Evolutionary conservation across 2,113 vertebrate genomes (phyloP).

Genomic region (Heteronetta atricapilla): DNA sequence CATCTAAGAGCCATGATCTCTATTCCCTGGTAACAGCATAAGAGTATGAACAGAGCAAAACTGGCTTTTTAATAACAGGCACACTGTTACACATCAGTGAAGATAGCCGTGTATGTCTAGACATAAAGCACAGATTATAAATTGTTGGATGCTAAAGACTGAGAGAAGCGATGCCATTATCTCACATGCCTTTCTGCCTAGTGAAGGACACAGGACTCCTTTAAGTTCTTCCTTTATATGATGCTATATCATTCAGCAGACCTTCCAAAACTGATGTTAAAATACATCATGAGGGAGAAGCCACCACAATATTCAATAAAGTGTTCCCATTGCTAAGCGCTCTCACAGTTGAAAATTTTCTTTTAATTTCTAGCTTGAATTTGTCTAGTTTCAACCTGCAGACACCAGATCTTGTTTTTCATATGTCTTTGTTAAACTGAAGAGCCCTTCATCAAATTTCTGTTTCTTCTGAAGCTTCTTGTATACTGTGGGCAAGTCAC

Average conservation of each 20-base stretch:
- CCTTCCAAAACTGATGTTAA: neutral
- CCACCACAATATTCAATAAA: neutral
- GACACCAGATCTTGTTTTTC: constrained; percentile 7
- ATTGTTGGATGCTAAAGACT: neutral
- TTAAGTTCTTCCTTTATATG: neutral
- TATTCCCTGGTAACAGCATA: neutral
- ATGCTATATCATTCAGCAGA: neutral
- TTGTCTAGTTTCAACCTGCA: neutral
- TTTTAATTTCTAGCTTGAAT: constrained; percentile 23
- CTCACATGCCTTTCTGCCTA: neutral
- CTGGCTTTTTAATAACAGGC: neutral
- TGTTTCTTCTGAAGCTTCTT: constrained; percentile 58
- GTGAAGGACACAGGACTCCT: neutral
- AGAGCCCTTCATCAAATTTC: constrained; percentile 64
- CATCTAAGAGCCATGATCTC: neutral
- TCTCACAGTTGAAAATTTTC: neutral
- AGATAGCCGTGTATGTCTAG: neutral
- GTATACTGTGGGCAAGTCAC: constrained; percentile 50
- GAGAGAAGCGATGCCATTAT: neutral
- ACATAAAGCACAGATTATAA: neutral
- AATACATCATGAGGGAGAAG: rapidly evolving
- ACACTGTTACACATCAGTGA: neutral
- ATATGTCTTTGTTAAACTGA: constrained; percentile 38
- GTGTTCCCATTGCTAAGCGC: neutral
- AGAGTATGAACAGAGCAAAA: neutral